phyloP scores from a whole-genome alignment of 2,797 vertebrate species.

The Harpagifer antarcticus region DNA sequence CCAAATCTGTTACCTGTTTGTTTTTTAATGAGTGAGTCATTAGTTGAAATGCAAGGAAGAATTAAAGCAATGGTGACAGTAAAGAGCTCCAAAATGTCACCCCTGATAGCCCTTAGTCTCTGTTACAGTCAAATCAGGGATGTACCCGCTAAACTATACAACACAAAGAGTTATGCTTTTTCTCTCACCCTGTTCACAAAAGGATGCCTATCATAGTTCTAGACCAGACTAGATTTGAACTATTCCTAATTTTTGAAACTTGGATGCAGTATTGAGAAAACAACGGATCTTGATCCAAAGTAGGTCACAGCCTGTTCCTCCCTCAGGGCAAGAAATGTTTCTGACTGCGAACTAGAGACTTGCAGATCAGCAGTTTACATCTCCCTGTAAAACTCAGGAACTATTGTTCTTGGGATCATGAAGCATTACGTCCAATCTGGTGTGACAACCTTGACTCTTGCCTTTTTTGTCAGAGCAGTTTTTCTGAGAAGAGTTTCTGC shows the following conservation, averaged over 20 bases:
- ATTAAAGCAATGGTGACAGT: no score
- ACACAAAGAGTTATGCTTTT: background rate
- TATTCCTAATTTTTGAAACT: background rate
- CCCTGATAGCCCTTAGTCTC: no score
- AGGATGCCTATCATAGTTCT: background rate
- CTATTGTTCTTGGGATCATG: slow-evolving; percentile 10
- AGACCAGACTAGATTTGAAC: background rate
- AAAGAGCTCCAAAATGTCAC: no score
- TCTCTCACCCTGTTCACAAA: background rate
- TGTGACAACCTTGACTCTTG: background rate
- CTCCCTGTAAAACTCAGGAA: slow-evolving; percentile 15
- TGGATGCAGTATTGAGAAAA: slow-evolving; percentile 21
- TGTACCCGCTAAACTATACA: background rate
- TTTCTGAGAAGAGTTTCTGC: slow-evolving; percentile 3
- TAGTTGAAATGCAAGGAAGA: no score
- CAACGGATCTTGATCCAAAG: slow-evolving; percentile 23
- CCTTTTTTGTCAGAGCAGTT: background rate
- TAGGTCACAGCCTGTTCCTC: slow-evolving; percentile 33
- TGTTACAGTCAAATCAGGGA: no score
- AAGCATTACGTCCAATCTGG: slow-evolving; percentile 1
- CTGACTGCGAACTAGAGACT: background rate
- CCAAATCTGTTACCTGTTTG: no score
- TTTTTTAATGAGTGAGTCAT: no score
- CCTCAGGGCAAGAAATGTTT: slow-evolving; percentile 24
- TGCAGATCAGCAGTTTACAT: background rate